Conservation (phyloP, 2,888 invertebrate genomes). For the Nasonia oneida region DNA sequence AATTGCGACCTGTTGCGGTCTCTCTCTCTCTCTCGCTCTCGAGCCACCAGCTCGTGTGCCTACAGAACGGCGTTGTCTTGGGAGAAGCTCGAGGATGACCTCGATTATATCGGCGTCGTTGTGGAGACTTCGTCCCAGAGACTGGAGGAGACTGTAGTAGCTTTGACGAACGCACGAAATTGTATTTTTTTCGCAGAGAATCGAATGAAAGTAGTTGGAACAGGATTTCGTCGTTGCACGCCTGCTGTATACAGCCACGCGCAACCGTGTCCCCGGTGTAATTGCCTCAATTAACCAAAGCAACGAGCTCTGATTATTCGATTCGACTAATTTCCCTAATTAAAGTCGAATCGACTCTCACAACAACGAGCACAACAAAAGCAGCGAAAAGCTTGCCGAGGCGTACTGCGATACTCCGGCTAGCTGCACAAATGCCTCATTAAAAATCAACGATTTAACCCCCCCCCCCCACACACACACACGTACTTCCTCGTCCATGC, state of each 20-base stretch:
- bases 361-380: neutral
- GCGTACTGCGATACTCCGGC: neutral
- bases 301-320: neutral
- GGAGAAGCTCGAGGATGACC: slow-evolving; percentile 15
- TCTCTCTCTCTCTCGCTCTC: neutral
- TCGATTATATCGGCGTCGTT: neutral
- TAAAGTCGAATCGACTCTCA: neutral
- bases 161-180: neutral
- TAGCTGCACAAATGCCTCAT: slow-evolving; percentile 13
- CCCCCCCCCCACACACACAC: neutral
- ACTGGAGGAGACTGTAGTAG: neutral
- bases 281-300: slow-evolving; percentile 8
- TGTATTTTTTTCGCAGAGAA: no score
- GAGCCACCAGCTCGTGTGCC: neutral
- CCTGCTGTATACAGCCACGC: neutral
- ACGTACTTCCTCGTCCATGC: no score
- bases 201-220: no score
- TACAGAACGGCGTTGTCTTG: neutral
- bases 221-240: no score
- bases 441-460: slow-evolving; percentile 13
- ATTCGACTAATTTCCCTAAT: slow-evolving; percentile 1
- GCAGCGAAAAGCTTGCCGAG: neutral
- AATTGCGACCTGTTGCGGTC: slow-evolving; percentile 56
- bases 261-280: neutral
- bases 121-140: neutral